Base-by-base conservation (phyloP, 2,113 vertebrate species). In the Phalacrocorax pelagicus region DNA sequence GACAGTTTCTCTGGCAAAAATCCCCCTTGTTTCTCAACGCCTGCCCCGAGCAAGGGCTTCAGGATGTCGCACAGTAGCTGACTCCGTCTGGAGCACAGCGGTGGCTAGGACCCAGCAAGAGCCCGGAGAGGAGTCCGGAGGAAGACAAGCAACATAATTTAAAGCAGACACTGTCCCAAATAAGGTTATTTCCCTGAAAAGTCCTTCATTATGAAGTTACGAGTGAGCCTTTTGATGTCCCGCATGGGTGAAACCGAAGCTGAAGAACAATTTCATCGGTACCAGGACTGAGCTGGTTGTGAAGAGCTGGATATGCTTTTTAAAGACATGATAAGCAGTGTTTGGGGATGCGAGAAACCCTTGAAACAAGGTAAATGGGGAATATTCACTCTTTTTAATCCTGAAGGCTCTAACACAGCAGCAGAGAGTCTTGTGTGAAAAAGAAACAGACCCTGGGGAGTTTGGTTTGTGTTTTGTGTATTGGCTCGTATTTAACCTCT, bases 21-120 rank as follows among this genome's bases (percentile, higher is more conserved):
- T 19, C 27, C 34, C 42, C 75, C 44, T 26, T 15, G 13, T 87
- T 93, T 97, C 85, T 54, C 71, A 89, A 55, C 4, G 77, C 59
- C 91, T 96, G 73, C 66, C 62, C 85, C 7, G 7, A 67, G 82
- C 30, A 24, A 91, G 30, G 66, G 42, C 62, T 83, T 34, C 85
- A 91, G 93, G 92, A 89, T 92, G 94, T 91, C 7, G 0, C 83
- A 69, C 77, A 91, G 88, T 71, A 94, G 95, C 92, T 52, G 69
- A 69, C 40, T 81, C 83, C 0, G 1, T 94, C 78, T 34, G 4
- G 80, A 96, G 85, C 36, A 29, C 94, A 71, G 66, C 32, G 51
- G 94, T 86, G 97, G 80, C 93, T 97, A 92, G 97, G 98, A 98
- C 97, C 97, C 94, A 91, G 97, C 92, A 42, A 92, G 57, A 90